phyloP scores from a whole-genome alignment of 2,888 invertebrate genomes.

The Melieria picta region DNA sequence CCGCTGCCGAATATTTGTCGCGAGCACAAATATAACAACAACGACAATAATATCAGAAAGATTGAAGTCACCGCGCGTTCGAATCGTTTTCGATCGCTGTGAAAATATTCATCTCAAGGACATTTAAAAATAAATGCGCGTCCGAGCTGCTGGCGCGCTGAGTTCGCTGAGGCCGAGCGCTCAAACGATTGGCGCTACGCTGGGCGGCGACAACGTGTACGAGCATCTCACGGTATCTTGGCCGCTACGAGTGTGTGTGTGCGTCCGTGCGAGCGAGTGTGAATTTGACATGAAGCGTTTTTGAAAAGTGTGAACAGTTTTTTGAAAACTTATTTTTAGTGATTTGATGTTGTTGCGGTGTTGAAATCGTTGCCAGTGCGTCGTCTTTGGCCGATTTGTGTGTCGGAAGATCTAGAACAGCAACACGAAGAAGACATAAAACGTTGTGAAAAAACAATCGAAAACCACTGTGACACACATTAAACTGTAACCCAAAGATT shows the following conservation, averaged over 20 bases:
- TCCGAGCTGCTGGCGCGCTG: conserved; percentile 52
- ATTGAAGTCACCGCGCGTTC: too few relatives aligned
- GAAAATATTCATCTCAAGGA: conserved; percentile 60
- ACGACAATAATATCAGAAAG: too few relatives aligned
- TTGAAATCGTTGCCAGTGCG: conserved; percentile 23
- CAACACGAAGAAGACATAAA: conserved; percentile 8
- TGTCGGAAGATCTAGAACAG: conserved; percentile 17
- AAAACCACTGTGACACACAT: not conserved
- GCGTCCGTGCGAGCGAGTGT: conserved; percentile 3
- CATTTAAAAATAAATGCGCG: conserved; percentile 61
- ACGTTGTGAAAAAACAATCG: not conserved
- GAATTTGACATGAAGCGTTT: conserved; percentile 29
- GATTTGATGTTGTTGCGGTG: conserved; percentile 28
- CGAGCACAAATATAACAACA: too few relatives aligned
- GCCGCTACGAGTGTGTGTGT: not conserved
- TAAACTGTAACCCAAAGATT: too few relatives aligned
- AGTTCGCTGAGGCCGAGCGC: not conserved
- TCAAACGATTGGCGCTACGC: conserved; percentile 7
- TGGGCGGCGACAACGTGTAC: not conserved
- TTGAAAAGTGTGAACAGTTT: conserved; percentile 37
- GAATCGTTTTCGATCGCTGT: conserved; percentile 30
- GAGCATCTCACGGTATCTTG: not conserved
- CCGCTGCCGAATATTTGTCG: not conserved
- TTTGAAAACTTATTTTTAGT: conserved; percentile 31
- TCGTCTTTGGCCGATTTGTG: conserved; percentile 5